Evolutionary conservation across 2,113 vertebrate genomes (phyloP).

Genomic region (Aplodontia rufa): DNA sequence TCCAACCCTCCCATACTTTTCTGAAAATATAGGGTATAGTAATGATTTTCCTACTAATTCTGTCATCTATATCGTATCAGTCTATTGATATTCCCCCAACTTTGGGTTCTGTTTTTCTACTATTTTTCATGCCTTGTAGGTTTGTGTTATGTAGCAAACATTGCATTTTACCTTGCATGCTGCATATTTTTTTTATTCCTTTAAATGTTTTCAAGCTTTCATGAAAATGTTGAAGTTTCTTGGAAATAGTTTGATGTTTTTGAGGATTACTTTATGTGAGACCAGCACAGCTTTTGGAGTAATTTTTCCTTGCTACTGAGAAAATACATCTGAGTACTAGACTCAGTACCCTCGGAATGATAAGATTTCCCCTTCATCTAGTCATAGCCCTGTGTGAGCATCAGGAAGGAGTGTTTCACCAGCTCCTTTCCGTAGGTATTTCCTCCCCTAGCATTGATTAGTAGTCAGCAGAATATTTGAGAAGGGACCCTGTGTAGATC

Average conservation of each 20-base stretch:
- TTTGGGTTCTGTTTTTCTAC: not conserved
- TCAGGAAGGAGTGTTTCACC: not conserved
- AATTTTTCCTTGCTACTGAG: not conserved
- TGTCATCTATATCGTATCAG: not conserved
- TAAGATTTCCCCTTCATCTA: not conserved
- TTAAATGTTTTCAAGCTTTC: constrained; percentile 9
- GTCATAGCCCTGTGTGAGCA: not conserved
- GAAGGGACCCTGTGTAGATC: no score
- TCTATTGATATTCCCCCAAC: not conserved
- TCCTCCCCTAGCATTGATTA: not conserved
- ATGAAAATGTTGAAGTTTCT: no score
- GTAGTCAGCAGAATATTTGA: not conserved
- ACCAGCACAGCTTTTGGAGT: not conserved
- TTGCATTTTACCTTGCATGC: not conserved
- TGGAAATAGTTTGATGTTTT: not conserved
- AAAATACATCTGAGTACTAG: not conserved
- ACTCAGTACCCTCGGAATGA: not conserved
- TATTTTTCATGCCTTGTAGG: not conserved
- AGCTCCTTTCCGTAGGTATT: not conserved
- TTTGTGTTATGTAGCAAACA: not conserved
- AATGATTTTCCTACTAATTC: not conserved
- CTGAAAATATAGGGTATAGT: not conserved
- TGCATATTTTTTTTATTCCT: not conserved
- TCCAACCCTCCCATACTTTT: not conserved
- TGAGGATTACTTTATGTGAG: not conserved